phyloP scores from a whole-genome alignment of 1,140 invertebrate genomes.

The Wiebesia pumilae region DNA sequence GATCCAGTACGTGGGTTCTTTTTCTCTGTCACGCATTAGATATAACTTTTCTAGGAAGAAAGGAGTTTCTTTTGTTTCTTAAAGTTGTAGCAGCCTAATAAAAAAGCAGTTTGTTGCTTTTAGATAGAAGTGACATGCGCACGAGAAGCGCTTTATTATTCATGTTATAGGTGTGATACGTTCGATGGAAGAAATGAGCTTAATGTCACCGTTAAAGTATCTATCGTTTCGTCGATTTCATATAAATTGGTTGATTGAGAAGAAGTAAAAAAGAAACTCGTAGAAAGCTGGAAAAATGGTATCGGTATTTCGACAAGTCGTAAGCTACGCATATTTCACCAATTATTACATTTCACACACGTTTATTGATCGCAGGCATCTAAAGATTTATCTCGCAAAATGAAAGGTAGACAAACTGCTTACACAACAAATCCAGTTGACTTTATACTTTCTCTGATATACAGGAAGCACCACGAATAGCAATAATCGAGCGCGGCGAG shows the following conservation, averaged over 20 bases:
- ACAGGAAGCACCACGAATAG: background rate
- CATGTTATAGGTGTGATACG: background rate
- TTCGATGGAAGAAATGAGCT: background rate
- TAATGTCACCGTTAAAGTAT: background rate
- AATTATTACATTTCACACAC: background rate
- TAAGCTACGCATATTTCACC: too few species aligned
- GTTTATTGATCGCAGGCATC: background rate
- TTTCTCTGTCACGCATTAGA: background rate
- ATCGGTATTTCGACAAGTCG: background rate
- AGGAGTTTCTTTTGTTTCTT: too few species aligned
- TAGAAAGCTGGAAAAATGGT: background rate
- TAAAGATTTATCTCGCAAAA: background rate
- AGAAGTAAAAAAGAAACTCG: background rate
- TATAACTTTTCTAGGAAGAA: background rate
- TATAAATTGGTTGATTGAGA: background rate
- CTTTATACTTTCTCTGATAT: background rate
- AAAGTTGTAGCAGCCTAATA: background rate
- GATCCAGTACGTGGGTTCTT: background rate
- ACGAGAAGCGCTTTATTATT: background rate
- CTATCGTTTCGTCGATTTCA: background rate
- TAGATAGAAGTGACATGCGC: background rate
- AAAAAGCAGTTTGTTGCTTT: background rate
- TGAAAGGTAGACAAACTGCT: background rate
- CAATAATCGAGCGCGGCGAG: too few species aligned
- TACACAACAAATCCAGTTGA: background rate